These are phyloP conservation scores for Apamea monoglypha DNA, from an alignment of 2,888 invertebrate genomes.

Conservation along the genomic window DNA sequence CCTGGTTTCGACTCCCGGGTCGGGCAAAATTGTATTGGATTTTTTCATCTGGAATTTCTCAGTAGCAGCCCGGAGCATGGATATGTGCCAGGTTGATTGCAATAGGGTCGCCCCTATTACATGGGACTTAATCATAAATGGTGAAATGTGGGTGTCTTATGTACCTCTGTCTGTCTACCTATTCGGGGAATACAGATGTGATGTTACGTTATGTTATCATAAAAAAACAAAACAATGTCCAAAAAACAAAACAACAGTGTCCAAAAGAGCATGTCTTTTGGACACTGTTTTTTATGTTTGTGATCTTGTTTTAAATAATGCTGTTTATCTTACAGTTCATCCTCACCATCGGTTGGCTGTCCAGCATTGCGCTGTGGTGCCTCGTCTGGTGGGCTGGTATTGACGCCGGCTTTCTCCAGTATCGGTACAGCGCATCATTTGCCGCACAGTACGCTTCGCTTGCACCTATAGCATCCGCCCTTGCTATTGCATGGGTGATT, in stretches of 20 bases:
- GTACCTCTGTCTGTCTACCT: neutral
- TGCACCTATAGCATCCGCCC: slow-evolving; percentile 91
- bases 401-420: slow-evolving; percentile 90
- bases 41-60: neutral
- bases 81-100: neutral
- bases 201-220: neutral
- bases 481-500: slow-evolving; percentile 92
- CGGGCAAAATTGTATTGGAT: neutral
- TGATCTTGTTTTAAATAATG: neutral
- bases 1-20: neutral
- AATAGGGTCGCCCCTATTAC: neutral
- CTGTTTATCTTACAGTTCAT: slow-evolving; percentile 81
- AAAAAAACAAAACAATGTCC: too few relatives aligned
- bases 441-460: slow-evolving; percentile 92
- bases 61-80: neutral
- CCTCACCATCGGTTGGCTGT: slow-evolving; percentile 89
- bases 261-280: too few relatives aligned
- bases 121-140: neutral
- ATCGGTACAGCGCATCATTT: slow-evolving; percentile 90
- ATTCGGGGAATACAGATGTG: neutral
- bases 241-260: too few relatives aligned
- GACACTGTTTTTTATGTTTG: neutral
- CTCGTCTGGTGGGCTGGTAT: slow-evolving; percentile 91
- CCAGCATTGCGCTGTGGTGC: slow-evolving; percentile 82
- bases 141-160: neutral